Evolutionary conservation across 1,140 invertebrate species (phyloP).

Genomic region (Temnothorax longispinosus): DNA sequence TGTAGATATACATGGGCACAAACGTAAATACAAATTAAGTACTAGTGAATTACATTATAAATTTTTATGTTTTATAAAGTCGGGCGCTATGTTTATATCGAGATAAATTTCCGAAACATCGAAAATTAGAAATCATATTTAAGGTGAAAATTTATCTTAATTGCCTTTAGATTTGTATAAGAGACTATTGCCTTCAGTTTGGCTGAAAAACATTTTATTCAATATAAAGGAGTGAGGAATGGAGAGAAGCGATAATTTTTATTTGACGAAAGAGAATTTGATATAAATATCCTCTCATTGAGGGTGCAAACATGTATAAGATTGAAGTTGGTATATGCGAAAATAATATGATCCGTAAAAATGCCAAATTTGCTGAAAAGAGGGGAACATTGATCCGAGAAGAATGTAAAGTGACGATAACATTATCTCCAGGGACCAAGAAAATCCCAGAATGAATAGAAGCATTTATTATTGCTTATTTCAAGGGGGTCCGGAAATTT

Average conservation of each 20-base stretch:
- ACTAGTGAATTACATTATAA: too few relatives aligned
- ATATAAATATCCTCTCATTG: background rate
- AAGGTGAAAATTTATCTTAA: background rate
- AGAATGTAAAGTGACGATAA: slow-evolving; percentile 37
- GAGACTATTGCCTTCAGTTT: background rate
- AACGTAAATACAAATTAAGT: too few relatives aligned
- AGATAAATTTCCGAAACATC: background rate
- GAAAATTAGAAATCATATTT: background rate
- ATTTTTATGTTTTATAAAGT: too few relatives aligned
- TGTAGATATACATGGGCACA: too few relatives aligned
- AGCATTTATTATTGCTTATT: background rate
- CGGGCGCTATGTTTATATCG: too few relatives aligned
- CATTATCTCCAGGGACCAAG: background rate
- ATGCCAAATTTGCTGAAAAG: slow-evolving; percentile 29
- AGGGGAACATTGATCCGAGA: background rate
- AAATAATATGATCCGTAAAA: slow-evolving; percentile 45
- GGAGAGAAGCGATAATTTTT: background rate
- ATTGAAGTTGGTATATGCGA: background rate
- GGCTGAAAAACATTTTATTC: background rate
- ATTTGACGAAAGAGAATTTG: background rate
- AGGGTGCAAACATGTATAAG: background rate
- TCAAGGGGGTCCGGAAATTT: background rate
- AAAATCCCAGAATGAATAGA: background rate
- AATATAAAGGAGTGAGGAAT: background rate
- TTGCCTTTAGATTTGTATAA: background rate